Percentiles rank a stretch among this genome's conserved stretches.
Conservation (phyloP, 1,140 invertebrate genomes). For the Melitaea cinxia region DNA sequence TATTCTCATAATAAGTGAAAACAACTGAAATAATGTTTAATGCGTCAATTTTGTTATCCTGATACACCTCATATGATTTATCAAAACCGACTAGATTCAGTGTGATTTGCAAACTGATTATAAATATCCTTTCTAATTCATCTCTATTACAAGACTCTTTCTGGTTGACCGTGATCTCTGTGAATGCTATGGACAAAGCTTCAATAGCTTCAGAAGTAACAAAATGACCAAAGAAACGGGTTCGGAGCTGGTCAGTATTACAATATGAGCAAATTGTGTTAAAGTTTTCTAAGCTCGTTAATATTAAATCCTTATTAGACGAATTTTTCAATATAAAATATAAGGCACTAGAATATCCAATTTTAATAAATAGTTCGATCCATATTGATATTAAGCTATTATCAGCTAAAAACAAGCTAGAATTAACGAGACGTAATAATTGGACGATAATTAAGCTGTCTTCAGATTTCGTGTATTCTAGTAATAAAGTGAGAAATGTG, state of each 20-base stretch:
- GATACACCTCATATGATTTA: constrained; percentile 53
- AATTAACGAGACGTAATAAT: constrained; percentile 85
- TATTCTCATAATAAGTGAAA: constrained; percentile 66
- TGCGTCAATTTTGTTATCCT: constrained; percentile 51
- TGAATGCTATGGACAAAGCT: constrained; percentile 58
- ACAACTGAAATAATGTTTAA: constrained; percentile 55
- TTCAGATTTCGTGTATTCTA: constrained; percentile 82
- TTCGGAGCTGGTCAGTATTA: constrained; percentile 57
- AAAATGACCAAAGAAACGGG: constrained; percentile 67
- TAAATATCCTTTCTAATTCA: constrained; percentile 66
- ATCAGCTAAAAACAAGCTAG: constrained; percentile 79
- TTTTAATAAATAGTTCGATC: constrained; percentile 77
- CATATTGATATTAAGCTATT: constrained; percentile 72
- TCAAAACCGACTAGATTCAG: constrained; percentile 66
- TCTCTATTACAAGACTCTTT: constrained; percentile 54
- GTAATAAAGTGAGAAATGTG: constrained; percentile 75
- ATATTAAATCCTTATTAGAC: constrained; percentile 83
- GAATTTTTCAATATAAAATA: constrained; percentile 87
- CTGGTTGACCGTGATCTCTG: constrained; percentile 58
- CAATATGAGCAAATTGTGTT: constrained; percentile 80
- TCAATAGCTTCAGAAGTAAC: constrained; percentile 59
- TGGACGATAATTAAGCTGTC: constrained; percentile 86
- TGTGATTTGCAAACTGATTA: constrained; percentile 67
- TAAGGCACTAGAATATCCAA: constrained; percentile 81
- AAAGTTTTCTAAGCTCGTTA: constrained; percentile 81